These are phyloP conservation scores for Pleuronectes platessa DNA, from an alignment of 2,113 vertebrate genomes.

Conservation along the genomic window DNA sequence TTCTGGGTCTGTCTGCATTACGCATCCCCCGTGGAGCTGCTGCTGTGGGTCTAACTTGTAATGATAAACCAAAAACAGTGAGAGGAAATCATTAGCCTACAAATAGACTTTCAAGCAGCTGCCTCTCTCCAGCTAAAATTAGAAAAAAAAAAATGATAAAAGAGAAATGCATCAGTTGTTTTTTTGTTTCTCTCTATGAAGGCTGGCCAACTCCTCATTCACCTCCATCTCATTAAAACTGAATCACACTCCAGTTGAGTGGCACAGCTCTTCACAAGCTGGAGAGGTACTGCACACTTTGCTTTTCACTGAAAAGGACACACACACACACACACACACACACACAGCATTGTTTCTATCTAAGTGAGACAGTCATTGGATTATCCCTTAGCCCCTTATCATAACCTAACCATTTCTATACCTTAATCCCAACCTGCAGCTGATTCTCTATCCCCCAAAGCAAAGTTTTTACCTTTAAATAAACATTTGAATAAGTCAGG, in stretches of 20 bases:
- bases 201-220: slow-evolving; percentile 48
- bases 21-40: slow-evolving; percentile 16
- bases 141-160: slow-evolving; percentile 30
- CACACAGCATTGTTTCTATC: not conserved
- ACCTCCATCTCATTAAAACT: slow-evolving; percentile 68
- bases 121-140: slow-evolving; percentile 46
- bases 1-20: slow-evolving; percentile 14
- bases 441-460: no score
- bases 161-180: slow-evolving; percentile 25
- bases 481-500: no score
- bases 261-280: slow-evolving; percentile 44
- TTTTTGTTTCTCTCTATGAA: slow-evolving; percentile 17
- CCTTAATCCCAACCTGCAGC: no score
- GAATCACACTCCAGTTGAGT: slow-evolving; percentile 65
- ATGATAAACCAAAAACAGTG: not conserved
- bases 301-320: slow-evolving; percentile 33
- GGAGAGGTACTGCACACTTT: slow-evolving; percentile 38
- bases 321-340: not conserved
- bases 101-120: slow-evolving; percentile 6
- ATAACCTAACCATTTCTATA: no score
- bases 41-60: slow-evolving; percentile 36
- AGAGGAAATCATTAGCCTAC: not conserved
- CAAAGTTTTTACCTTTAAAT: no score
- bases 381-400: no score
- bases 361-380: no score